phyloP scores from a whole-genome alignment of 1,140 invertebrate species.

The Magallana ariakensis region DNA sequence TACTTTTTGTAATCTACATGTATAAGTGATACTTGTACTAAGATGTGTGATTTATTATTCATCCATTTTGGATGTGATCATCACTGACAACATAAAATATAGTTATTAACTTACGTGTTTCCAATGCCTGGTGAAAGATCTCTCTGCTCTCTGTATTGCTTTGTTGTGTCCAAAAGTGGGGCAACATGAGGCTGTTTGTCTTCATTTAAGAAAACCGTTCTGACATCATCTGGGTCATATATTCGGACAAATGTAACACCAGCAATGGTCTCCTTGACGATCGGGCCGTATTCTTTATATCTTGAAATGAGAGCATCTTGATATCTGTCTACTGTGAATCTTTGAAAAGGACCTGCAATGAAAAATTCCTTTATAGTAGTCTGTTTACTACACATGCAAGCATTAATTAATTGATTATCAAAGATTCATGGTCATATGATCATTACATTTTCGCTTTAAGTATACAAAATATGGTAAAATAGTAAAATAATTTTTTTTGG shows the following conservation, averaged over 20 bases:
- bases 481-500: no score
- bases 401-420: no score
- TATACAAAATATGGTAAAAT: no score
- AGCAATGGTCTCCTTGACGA: constrained; percentile 76
- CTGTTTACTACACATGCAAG: no score
- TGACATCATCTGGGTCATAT: constrained; percentile 80
- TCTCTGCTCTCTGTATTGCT: constrained; percentile 80
- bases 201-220: constrained; percentile 78
- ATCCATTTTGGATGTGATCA: no score
- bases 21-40: no score
- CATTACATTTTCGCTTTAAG: no score
- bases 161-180: constrained; percentile 81
- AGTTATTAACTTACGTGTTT: constrained; percentile 79
- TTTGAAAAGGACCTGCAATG: constrained; percentile 64
- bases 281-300: constrained; percentile 75
- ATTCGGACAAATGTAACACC: constrained; percentile 78
- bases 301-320: constrained; percentile 68
- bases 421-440: no score
- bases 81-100: not conserved
- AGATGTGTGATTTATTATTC: no score
- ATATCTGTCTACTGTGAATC: constrained; percentile 63
- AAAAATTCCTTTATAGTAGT: not conserved
- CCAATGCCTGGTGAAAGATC: constrained; percentile 82
- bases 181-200: constrained; percentile 80
- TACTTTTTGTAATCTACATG: no score